phyloP scores from a whole-genome alignment of 2,888 invertebrate genomes.

The Oligia latruncula region DNA sequence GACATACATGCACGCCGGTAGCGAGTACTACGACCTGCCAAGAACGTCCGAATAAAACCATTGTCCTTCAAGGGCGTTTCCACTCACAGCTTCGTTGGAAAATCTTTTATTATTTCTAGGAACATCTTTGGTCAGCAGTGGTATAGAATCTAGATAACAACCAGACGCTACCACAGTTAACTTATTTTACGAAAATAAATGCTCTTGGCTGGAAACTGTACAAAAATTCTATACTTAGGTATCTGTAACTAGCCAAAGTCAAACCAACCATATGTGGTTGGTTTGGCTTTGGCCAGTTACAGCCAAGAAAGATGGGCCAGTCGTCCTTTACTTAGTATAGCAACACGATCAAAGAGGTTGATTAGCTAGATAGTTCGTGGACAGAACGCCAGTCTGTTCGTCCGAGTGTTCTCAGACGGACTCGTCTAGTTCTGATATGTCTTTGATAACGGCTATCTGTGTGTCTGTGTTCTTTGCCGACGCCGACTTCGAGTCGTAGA shows the following conservation, averaged over 20 bases:
- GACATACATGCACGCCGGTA: background rate
- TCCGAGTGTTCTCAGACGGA: slow-evolving; percentile 14
- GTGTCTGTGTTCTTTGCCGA: slow-evolving; percentile 5
- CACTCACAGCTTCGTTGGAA: background rate
- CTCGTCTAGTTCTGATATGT: slow-evolving; percentile 23
- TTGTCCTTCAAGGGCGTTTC: background rate
- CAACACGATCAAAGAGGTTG: slow-evolving; percentile 35
- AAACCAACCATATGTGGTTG: background rate
- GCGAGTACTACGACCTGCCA: background rate
- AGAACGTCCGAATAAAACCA: background rate
- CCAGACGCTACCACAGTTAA: too few relatives aligned
- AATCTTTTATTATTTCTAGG: background rate
- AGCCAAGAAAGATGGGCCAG: too few relatives aligned
- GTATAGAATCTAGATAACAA: background rate
- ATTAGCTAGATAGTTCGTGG: slow-evolving; percentile 11
- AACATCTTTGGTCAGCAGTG: background rate
- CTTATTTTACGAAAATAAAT: background rate
- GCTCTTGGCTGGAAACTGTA: background rate
- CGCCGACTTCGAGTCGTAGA: background rate
- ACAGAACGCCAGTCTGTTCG: background rate
- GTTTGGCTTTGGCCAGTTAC: too few relatives aligned
- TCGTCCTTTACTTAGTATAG: background rate
- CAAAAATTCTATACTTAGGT: background rate
- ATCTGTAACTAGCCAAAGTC: background rate
- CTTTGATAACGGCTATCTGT: slow-evolving; percentile 40